Evolutionary conservation across 2,797 vertebrate species (phyloP), one percentile per base, ranked within the genome.

Genomic region (Coregonus suidteri): DNA sequence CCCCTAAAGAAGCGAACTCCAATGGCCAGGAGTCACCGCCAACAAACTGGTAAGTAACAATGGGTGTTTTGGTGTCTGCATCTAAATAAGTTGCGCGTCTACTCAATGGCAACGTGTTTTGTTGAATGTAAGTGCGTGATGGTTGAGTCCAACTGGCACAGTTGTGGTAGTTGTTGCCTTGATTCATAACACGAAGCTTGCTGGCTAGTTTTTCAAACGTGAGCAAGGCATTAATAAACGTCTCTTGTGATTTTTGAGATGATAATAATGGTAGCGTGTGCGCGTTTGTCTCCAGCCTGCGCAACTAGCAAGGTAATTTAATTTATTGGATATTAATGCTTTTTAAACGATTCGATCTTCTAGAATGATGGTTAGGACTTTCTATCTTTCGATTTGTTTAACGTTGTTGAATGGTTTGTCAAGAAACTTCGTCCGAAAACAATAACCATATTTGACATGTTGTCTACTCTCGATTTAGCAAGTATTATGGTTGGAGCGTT

Each of bases 41-140:
- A 87, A 93, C 90, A 90, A 90, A 91, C 91, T 89, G 91, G 93
- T 91, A 92, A 94, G 94, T 92, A 93, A 93, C 93, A 93, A 93
- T 92, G 90, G 87, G 34, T 91, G 89, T 91, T 91, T 91, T 89
- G 90, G 90, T 90, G 89, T 89, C 85, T 91, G 80, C 89, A 88
- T 92, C 89, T 91, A 88, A 89, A 91, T 87, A 92, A 92, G 88
- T 91, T 91, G 87, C 78, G 87, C 84, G 64, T 51, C 89, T 88
- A 82, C 84, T 91, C 86, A 86, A 82, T 89, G 85, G 88, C 89
- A 85, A 77, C 87, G 83, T 87, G 87, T 89, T 84, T 85, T 66
- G 79, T 75, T 81, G 79, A 77, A 71, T 68, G 75, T 67, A 83
- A 85, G 85, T 86, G 87, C 84, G 83, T 79, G 77, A 75, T 86